Percentiles rank a stretch among this genome's conserved stretches.
Conservation (phyloP, 2,888 invertebrate species). For the Caenorhabditis wallacei region DNA sequence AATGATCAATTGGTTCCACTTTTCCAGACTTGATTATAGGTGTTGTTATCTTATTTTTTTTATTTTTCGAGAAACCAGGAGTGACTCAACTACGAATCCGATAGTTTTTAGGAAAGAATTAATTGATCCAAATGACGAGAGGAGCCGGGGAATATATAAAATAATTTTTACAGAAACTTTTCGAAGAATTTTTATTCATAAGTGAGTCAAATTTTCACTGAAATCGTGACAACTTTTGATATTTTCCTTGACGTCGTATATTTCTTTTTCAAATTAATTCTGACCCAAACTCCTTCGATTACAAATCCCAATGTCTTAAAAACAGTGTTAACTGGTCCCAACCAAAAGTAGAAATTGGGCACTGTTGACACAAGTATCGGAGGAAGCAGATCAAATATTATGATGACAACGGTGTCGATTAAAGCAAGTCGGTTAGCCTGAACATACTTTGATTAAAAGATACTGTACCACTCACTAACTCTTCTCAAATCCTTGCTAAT, state of each 20-base stretch:
- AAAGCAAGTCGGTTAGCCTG: slow-evolving; percentile 3
- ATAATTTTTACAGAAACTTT: too few relatives aligned
- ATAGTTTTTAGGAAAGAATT: not conserved
- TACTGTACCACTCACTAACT: not conserved
- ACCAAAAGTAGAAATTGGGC: slow-evolving; percentile 1
- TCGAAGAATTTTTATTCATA: not conserved
- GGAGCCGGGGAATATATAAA: too few relatives aligned
- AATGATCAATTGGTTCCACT: not conserved
- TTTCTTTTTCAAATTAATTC: slow-evolving; percentile 1
- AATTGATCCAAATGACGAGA: not conserved
- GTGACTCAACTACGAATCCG: not conserved
- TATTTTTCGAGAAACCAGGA: not conserved
- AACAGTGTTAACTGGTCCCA: slow-evolving; percentile 3
- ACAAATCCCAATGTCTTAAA: slow-evolving; percentile 5
- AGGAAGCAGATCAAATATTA: slow-evolving; percentile 8
- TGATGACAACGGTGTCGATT: slow-evolving; percentile 12
- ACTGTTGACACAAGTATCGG: not conserved
- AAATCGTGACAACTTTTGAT: not conserved
- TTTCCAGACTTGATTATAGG: not conserved
- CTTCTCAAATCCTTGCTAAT: not conserved
- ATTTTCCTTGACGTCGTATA: not conserved
- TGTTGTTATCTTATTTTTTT: not conserved
- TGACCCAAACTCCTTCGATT: not conserved
- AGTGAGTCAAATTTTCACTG: too few relatives aligned
- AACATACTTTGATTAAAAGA: not conserved